Evolutionary conservation across 2,888 invertebrate species (phyloP).

Genomic region (Cetonia aurata): DNA sequence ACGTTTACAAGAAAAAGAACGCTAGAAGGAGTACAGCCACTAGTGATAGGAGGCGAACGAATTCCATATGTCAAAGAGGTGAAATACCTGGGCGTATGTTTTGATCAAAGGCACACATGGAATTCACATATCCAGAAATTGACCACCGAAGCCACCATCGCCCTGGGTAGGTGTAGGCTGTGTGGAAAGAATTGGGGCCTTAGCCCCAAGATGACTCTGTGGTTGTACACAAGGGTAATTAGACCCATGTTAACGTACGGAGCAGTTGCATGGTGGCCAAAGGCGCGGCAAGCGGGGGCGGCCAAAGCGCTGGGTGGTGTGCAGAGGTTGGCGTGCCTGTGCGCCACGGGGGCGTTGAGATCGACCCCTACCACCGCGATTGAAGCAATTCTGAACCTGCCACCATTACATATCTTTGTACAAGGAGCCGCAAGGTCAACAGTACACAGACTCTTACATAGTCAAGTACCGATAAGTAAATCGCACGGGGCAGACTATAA

Average conservation of each 20-base stretch:
- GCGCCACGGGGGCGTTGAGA: no score
- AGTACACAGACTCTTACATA: no score
- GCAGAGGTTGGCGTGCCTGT: no score
- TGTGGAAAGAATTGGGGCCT: conserved; percentile 21
- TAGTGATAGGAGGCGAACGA: neutral
- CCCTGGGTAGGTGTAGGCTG: neutral
- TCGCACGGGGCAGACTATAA: no score
- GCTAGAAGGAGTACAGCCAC: neutral
- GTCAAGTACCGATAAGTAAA: no score
- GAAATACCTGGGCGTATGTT: neutral
- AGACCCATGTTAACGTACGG: conserved; percentile 27
- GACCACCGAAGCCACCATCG: neutral
- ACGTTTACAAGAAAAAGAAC: conserved; percentile 4
- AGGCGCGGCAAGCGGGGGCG: neutral
- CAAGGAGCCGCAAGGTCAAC: no score
- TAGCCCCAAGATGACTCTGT: neutral
- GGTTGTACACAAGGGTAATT: conserved; percentile 15
- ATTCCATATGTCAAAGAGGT: conserved; percentile 7
- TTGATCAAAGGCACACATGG: no score
- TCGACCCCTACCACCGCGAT: no score
- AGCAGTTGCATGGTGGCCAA: conserved; percentile 17
- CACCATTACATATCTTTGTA: no score
- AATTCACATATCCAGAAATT: neutral
- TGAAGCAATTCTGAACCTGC: no score
- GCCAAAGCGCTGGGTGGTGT: no score